A percentile compares a stretch with the other conserved stretches of the same genome.
Evolutionary conservation across 1,140 invertebrate genomes (phyloP).

Genomic region (Drosophila varians): DNA sequence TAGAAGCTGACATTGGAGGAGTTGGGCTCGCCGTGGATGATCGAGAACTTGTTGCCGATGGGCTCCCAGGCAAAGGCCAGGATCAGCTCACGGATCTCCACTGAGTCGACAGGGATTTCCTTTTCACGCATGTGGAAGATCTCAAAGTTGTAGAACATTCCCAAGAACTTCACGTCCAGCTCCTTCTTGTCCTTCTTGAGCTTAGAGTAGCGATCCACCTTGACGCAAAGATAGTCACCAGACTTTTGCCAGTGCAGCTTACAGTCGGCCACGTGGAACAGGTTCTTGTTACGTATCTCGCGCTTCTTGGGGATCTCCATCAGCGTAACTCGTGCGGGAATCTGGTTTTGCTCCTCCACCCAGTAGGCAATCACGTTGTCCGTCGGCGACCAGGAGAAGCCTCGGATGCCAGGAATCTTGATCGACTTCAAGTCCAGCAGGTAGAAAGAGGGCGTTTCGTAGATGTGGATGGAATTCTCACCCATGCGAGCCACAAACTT

Average conservation of each 20-base stretch:
- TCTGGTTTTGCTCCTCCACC: constrained; percentile 98
- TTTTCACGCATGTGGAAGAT: constrained; percentile 99
- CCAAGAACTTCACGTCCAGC: constrained; percentile 95
- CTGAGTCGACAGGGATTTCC: constrained; percentile 98
- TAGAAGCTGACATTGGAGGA: constrained; percentile 97
- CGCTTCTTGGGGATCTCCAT: constrained; percentile 93
- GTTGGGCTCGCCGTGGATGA: constrained; percentile 96
- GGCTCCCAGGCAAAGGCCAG: constrained; percentile 99
- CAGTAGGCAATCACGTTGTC: constrained; percentile 98
- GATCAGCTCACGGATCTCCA: constrained; percentile 97
- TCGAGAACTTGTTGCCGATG: constrained; percentile 96
- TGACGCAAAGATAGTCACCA: constrained; percentile 96
- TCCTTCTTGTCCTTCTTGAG: constrained; percentile 94
- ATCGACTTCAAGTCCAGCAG: constrained; percentile 97
- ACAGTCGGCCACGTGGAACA: constrained; percentile 99
- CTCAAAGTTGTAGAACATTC: constrained; percentile 99
- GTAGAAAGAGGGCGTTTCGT: constrained; percentile 97
- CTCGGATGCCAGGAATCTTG: constrained; percentile 95
- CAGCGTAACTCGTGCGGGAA: constrained; percentile 93
- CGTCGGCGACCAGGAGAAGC: constrained; percentile 99
- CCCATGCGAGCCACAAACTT: constrained; percentile 97
- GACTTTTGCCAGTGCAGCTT: constrained; percentile 99
- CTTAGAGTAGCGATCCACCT: constrained; percentile 98
- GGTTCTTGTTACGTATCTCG: constrained; percentile 97
- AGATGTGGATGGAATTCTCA: constrained; percentile 93